Conservation (phyloP, 2,113 vertebrate genomes). For the Gymnobelideus leadbeateri region DNA sequence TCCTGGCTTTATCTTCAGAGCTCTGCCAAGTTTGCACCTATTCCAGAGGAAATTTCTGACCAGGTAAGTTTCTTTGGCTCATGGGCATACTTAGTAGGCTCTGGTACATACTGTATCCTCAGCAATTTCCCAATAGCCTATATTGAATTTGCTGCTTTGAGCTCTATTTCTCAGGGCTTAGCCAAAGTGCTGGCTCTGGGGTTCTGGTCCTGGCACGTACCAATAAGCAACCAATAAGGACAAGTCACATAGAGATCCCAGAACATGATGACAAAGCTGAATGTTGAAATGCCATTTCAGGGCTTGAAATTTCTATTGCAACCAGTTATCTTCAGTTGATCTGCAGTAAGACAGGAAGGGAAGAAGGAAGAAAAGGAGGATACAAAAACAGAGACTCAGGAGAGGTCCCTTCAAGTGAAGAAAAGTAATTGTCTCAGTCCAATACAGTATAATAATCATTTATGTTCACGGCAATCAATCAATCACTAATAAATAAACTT, state of each 20-base stretch:
- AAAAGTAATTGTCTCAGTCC: not conserved
- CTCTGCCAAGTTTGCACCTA: rapidly evolving
- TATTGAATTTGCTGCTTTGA: not conserved
- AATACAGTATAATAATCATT: not conserved
- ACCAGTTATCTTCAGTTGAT: not conserved
- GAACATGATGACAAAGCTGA: not conserved
- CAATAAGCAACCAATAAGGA: not conserved
- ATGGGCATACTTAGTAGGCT: not conserved
- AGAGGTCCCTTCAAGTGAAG: not conserved
- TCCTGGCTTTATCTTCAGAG: rapidly evolving
- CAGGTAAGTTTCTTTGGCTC: not conserved
- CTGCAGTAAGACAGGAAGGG: not conserved
- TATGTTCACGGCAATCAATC: not conserved
- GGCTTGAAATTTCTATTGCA: not conserved
- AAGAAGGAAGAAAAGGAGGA: not conserved
- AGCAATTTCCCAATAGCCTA: conserved; percentile 11
- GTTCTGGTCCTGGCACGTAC: not conserved
- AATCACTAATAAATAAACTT: not conserved
- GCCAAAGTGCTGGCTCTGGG: conserved; percentile 25
- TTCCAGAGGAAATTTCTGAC: conserved; percentile 4
- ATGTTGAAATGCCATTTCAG: not conserved
- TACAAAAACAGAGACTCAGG: not conserved
- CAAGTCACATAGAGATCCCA: conserved; percentile 16
- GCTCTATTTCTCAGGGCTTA: conserved; percentile 6
- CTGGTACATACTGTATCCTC: not conserved